Conservation (phyloP, 2,797 vertebrate species). For the Acanthornis magna region DNA sequence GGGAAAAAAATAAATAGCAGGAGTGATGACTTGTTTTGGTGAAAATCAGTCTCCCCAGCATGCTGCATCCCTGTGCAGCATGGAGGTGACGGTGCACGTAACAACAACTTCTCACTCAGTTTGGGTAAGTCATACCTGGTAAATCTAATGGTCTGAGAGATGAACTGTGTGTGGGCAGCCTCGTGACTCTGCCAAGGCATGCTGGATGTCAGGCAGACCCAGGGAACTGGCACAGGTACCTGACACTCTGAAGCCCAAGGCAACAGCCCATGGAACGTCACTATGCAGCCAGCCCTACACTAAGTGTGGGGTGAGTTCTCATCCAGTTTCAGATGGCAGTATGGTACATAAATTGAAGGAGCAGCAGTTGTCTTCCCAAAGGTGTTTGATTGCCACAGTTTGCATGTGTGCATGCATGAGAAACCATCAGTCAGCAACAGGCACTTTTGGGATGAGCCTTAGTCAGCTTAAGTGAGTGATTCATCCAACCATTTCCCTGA, state of each 20-base stretch:
- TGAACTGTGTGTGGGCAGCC: not conserved
- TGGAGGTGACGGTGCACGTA: not conserved
- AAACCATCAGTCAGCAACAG: not conserved
- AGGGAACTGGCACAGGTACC: not conserved
- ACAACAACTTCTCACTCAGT: not conserved
- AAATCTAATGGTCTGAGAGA: not conserved
- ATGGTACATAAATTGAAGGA: not conserved
- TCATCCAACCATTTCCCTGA: not conserved
- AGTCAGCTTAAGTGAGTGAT: not conserved
- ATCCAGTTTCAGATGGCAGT: not conserved
- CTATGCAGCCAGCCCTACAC: not conserved
- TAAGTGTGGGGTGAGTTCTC: not conserved
- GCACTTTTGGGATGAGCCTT: not conserved
- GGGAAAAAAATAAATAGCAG: not conserved
- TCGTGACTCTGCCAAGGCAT: not conserved
- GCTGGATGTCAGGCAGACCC: not conserved
- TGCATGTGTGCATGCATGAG: not conserved
- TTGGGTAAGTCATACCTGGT: not conserved
- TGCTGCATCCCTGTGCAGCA: not conserved
- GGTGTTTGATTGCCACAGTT: not conserved
- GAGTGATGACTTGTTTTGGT: not conserved
- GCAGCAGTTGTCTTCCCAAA: not conserved
- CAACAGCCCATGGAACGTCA: not conserved
- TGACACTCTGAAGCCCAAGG: not conserved
- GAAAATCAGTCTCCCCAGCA: not conserved